Base-by-base conservation (phyloP, 2,797 vertebrate genomes). In the Ptychadena robeensis region DNA sequence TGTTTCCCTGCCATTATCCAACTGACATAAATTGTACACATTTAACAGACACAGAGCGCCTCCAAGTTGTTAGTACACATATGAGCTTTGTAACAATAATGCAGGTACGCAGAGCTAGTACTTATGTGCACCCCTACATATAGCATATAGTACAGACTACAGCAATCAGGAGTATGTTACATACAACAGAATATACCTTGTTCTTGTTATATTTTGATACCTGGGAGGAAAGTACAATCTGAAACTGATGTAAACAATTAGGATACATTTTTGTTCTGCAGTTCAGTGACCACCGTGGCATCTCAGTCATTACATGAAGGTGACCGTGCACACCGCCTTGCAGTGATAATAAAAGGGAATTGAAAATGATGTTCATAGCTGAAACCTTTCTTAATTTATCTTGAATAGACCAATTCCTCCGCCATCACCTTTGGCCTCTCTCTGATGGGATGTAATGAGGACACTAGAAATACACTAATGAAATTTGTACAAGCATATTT, bases 401-500 rank as follows among this genome's bases (percentile, higher is more conserved):
- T 4, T 7, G 18, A 53, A 53, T 7, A 68, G 67, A 37, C 67
- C 66, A 0, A 28, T 64, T 14, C 69, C 40, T 63, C 69, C 66
- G 69, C 27, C 64, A 6, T 15, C 28, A 32, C 11, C 28, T 35
- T 18, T 61, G 71, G 11, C 53, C 72, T 74, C 48, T 34, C n/a
- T 34, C 25, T 61, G 9, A 61, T 61, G 14, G 15, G 22, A 25
- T 61, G 28, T 30, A 27, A 63, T 34, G 38, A 35, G 12, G 30
- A 31, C 12, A 44, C 59, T 64, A 28, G 15, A 22, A 72, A 30
- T 63, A 30, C 64, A 70, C 64, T 71, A 53, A 70, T 61, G 77
- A 40, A 35, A 70, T 70, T 79, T 30, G 3, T 70, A 22, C 67
- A 59, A 22, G 66, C 35, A 64, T 80, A 40, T 73, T 66, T 30